These are phyloP conservation scores for Drosophila buzzatii DNA, from an alignment of 2,888 invertebrate species.

Conservation along the genomic window DNA sequence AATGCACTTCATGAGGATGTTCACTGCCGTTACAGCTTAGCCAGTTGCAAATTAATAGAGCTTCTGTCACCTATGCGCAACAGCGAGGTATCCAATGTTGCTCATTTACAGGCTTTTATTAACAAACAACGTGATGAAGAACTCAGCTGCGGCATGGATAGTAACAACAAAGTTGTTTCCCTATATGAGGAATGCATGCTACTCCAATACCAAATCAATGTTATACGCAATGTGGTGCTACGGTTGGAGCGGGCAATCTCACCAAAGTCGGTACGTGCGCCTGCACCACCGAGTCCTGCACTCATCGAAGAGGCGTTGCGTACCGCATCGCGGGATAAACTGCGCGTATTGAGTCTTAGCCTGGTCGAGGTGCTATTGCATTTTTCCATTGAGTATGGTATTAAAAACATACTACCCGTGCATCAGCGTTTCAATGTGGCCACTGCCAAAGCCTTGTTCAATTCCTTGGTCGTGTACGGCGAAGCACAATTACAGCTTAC, in stretches of 20 bases:
- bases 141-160: constrained; percentile 84
- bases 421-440: constrained; percentile 84
- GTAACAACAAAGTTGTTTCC: constrained; percentile 85
- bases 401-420: constrained; percentile 84
- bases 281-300: constrained; percentile 37
- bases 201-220: constrained; percentile 95
- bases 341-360: constrained; percentile 92
- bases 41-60: constrained; percentile 93
- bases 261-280: constrained; percentile 78
- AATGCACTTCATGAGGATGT: constrained; percentile 92
- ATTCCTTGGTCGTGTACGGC: constrained; percentile 91
- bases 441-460: constrained; percentile 89
- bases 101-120: constrained; percentile 94
- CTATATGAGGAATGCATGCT: constrained; percentile 88
- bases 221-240: constrained; percentile 91
- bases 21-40: constrained; percentile 92
- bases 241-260: constrained; percentile 89
- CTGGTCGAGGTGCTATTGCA: constrained; percentile 92
- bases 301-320: constrained; percentile 86
- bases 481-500: constrained; percentile 92
- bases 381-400: constrained; percentile 88
- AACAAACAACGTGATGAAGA: constrained; percentile 88
- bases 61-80: constrained; percentile 91
- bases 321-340: constrained; percentile 92
- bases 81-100: constrained; percentile 92